Evolutionary conservation across 35 echinoderm and acorn worm genomes (phyloP).

Genomic region (Patiria miniata): DNA sequence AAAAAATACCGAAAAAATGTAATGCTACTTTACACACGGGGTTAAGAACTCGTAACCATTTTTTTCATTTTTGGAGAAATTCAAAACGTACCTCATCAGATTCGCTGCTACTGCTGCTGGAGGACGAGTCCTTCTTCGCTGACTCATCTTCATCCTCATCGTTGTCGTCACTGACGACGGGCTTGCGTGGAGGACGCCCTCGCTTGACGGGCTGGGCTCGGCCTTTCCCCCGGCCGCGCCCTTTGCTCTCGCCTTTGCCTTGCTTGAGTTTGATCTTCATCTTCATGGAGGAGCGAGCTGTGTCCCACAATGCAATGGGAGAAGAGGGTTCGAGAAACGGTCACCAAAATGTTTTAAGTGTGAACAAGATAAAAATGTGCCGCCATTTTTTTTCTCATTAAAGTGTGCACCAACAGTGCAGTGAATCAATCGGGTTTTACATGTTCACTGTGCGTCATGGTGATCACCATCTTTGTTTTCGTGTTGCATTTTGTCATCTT

Average conservation of each 20-base stretch:
- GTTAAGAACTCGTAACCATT: no score
- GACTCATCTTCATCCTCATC: conserved; percentile 76
- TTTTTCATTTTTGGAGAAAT: no score
- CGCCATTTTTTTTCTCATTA: neutral
- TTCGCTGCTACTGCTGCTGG: conserved; percentile 48
- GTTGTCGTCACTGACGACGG: conserved; percentile 97
- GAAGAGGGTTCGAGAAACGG: neutral
- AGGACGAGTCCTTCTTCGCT: neutral
- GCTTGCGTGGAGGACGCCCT: conserved; percentile 92
- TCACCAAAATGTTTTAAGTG: neutral
- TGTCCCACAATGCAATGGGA: no score
- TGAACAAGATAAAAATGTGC: neutral
- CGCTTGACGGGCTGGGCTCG: conserved; percentile 67
- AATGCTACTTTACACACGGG: no score
- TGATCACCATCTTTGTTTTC: no score
- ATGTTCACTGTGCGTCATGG: no score
- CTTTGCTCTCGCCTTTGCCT: conserved; percentile 35
- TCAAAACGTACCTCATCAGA: conserved; percentile 64
- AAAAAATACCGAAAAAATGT: no score
- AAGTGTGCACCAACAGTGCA: neutral
- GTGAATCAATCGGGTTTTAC: neutral
- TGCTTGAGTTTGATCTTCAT: conserved; percentile 70
- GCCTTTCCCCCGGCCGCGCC: conserved; percentile 71
- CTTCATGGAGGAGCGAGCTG: conserved; percentile 65
- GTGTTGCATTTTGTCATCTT: no score